These are phyloP conservation scores for Strigamia maritima DNA, from an alignment of 2,888 invertebrate species.

Conservation along the genomic window DNA sequence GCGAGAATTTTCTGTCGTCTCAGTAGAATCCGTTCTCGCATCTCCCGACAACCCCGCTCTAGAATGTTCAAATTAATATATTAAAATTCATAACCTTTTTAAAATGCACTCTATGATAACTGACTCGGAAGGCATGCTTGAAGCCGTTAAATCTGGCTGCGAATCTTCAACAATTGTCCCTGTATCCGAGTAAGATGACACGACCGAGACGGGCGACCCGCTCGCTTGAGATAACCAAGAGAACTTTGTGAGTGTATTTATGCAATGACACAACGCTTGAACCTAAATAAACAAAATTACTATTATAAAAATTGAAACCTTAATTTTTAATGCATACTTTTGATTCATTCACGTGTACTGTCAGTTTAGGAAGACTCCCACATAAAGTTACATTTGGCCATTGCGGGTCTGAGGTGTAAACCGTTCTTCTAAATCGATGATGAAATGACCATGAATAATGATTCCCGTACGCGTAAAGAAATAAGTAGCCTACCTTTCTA, in stretches of 20 bases:
- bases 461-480: neutral
- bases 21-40: neutral
- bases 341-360: constrained; percentile 85
- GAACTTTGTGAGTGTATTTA: constrained; percentile 20
- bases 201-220: neutral
- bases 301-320: neutral
- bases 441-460: neutral
- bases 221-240: neutral
- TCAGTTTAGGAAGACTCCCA: constrained; percentile 80
- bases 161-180: neutral
- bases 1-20: constrained; percentile 56
- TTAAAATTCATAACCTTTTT: neutral
- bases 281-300: neutral
- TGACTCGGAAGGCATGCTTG: neutral
- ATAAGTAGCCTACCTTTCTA: constrained; percentile 45
- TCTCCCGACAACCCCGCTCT: constrained; percentile 11
- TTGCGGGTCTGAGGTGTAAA: constrained; percentile 74
- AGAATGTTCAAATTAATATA: neutral
- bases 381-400: constrained; percentile 79
- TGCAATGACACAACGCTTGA: constrained; percentile 26
- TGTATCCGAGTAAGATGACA: neutral
- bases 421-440: constrained; percentile 41
- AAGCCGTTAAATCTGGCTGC: neutral
- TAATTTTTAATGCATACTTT: constrained; percentile 61
- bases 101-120: neutral